phyloP scores from a whole-genome alignment of 2,113 vertebrate genomes.

The Centrocercus urophasianus region DNA sequence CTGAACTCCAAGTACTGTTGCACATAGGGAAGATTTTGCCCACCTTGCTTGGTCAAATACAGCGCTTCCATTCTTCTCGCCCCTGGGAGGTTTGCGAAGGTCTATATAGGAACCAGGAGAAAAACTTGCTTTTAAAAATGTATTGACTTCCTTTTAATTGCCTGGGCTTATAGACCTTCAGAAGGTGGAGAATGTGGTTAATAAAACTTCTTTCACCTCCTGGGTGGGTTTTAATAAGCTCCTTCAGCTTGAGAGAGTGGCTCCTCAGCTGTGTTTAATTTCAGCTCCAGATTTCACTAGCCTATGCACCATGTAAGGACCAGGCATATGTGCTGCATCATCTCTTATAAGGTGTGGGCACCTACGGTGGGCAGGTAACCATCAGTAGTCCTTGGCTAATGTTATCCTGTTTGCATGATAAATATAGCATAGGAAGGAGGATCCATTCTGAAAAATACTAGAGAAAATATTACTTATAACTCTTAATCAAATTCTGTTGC shows the following conservation, averaged over 20 bases:
- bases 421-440: neutral
- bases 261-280: neutral
- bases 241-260: neutral
- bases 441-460: neutral
- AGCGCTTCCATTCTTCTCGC: neutral
- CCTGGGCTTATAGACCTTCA: neutral
- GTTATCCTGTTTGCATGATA: neutral
- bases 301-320: neutral
- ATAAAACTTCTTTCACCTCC: neutral
- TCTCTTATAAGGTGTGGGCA: neutral
- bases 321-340: fast-evolving
- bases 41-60: neutral
- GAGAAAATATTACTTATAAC: neutral
- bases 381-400: neutral
- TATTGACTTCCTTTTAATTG: neutral
- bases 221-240: neutral
- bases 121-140: neutral
- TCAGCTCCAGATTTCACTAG: neutral
- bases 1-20: neutral
- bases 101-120: neutral
- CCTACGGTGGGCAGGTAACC: neutral
- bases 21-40: neutral
- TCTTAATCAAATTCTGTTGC: neutral
- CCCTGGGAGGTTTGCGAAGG: neutral
- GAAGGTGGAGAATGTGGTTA: slow-evolving; percentile 18